Percentiles rank a stretch among this genome's conserved stretches.
phyloP scores from a whole-genome alignment of 53 echinoderm and acorn worm genomes.

The Arbacia lixula region DNA sequence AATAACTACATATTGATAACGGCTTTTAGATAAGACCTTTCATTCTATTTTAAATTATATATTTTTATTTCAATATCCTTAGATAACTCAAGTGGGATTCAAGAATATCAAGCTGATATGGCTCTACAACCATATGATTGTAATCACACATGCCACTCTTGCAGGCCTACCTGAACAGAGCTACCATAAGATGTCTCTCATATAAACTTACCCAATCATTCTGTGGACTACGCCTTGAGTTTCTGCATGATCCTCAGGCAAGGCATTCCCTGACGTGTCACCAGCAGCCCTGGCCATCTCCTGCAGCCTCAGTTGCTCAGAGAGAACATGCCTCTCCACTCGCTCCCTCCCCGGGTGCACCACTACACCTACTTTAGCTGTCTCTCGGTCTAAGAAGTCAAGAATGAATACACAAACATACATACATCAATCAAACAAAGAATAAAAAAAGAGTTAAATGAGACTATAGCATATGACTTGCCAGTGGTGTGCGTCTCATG shows the following conservation, averaged over 20 bases:
- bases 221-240: slow-evolving; percentile 8
- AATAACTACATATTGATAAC: too few relatives aligned
- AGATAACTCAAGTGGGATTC: too few relatives aligned
- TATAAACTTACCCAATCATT: slow-evolving; percentile 25
- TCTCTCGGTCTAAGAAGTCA: background rate
- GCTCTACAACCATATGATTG: too few relatives aligned
- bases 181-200: background rate
- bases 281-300: slow-evolving; percentile 53
- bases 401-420: background rate
- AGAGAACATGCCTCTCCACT: slow-evolving; percentile 50
- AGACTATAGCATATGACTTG: too few relatives aligned
- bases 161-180: background rate
- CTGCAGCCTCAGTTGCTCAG: slow-evolving; percentile 62
- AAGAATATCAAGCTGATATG: too few relatives aligned
- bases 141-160: too few relatives aligned
- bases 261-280: background rate
- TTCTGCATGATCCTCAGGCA: background rate
- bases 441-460: too few relatives aligned
- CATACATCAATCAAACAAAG: background rate
- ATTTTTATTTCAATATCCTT: too few relatives aligned
- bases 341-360: slow-evolving; percentile 41
- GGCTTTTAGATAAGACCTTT: too few relatives aligned
- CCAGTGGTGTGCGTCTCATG: too few relatives aligned
- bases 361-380: background rate
- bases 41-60: too few relatives aligned